Conservation (phyloP, 2,888 invertebrate genomes). For the Crossocerus cetratus region DNA sequence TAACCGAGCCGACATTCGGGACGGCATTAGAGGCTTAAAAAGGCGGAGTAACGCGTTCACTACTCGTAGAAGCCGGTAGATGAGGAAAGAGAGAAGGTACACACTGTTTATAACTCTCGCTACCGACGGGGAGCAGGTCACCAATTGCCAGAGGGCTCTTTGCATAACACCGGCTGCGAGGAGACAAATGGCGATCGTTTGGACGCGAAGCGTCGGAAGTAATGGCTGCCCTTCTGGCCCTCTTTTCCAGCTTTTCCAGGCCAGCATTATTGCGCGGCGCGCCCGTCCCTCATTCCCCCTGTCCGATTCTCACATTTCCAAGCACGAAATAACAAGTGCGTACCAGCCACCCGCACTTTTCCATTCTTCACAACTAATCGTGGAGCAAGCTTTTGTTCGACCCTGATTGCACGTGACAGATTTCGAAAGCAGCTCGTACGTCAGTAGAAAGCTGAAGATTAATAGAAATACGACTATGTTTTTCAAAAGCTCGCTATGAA, state of each 20-base stretch:
- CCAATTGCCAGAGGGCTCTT: slow-evolving; percentile 54
- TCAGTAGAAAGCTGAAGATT: too few relatives aligned
- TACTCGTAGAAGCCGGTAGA: too few relatives aligned
- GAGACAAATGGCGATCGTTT: slow-evolving; percentile 65
- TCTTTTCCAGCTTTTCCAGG: slow-evolving; percentile 64
- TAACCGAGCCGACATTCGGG: too few relatives aligned
- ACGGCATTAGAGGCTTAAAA: too few relatives aligned
- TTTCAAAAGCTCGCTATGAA: too few relatives aligned
- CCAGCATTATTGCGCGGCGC: slow-evolving; percentile 52
- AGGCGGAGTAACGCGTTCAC: too few relatives aligned
- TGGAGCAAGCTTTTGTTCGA: slow-evolving; percentile 60
- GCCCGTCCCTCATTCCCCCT: slow-evolving; percentile 17
- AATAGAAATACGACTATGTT: too few relatives aligned
- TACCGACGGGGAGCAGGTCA: slow-evolving; percentile 46
- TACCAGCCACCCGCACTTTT: slow-evolving; percentile 12
- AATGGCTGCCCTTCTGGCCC: slow-evolving; percentile 62
- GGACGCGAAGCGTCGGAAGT: slow-evolving; percentile 62
- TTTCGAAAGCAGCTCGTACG: slow-evolving; percentile 32
- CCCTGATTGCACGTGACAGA: slow-evolving; percentile 57
- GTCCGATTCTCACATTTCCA: slow-evolving; percentile 36
- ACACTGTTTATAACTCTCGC: slow-evolving; percentile 57
- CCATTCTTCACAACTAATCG: slow-evolving; percentile 33
- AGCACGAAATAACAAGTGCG: slow-evolving; percentile 52
- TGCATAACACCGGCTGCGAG: slow-evolving; percentile 59
- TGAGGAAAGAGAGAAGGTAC: slow-evolving; percentile 7